Evolutionary conservation across 1,140 invertebrate species (phyloP).

Genomic region (Polypedilum pembai): DNA sequence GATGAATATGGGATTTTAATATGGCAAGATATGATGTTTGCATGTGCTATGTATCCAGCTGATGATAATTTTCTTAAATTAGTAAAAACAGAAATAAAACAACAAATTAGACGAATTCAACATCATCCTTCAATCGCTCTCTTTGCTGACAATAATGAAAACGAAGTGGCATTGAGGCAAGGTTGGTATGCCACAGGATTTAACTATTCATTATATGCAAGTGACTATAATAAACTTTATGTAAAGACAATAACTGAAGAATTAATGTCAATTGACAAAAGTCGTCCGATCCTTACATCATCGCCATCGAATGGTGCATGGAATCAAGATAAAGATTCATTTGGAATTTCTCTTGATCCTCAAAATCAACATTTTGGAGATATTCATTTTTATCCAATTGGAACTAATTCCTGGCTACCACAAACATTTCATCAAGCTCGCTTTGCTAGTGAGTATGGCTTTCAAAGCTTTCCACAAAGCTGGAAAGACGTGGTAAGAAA

Average conservation of each 20-base stretch:
- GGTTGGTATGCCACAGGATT: slow-evolving; percentile 72
- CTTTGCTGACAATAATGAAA: slow-evolving; percentile 97
- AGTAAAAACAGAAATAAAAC: slow-evolving; percentile 69
- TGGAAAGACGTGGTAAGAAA: slow-evolving; percentile 49
- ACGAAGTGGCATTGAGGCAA: slow-evolving; percentile 78
- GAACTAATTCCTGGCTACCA: slow-evolving; percentile 70
- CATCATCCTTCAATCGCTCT: slow-evolving; percentile 83
- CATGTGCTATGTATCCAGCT: slow-evolving; percentile 90
- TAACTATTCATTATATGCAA: slow-evolving; percentile 54
- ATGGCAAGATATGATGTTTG: slow-evolving; percentile 97
- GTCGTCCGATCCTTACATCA: slow-evolving; percentile 67
- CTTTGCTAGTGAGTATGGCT: slow-evolving; percentile 93
- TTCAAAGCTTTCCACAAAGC: slow-evolving; percentile 72
- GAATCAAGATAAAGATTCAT: slow-evolving; percentile 65
- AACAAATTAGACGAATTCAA: slow-evolving; percentile 78
- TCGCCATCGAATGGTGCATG: slow-evolving; percentile 84
- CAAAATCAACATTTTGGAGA: slow-evolving; percentile 78
- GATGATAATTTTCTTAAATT: slow-evolving; percentile 62
- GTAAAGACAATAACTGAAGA: slow-evolving; percentile 65
- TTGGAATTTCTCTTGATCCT: slow-evolving; percentile 65
- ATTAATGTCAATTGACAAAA: slow-evolving; percentile 54
- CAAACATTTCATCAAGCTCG: slow-evolving; percentile 69
- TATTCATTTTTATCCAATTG: slow-evolving; percentile 89
- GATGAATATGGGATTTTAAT: slow-evolving; percentile 75
- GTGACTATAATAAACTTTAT: slow-evolving; percentile 84